Base-by-base conservation (phyloP, 1,140 invertebrate species). In the Amphibalanus amphitrite region DNA sequence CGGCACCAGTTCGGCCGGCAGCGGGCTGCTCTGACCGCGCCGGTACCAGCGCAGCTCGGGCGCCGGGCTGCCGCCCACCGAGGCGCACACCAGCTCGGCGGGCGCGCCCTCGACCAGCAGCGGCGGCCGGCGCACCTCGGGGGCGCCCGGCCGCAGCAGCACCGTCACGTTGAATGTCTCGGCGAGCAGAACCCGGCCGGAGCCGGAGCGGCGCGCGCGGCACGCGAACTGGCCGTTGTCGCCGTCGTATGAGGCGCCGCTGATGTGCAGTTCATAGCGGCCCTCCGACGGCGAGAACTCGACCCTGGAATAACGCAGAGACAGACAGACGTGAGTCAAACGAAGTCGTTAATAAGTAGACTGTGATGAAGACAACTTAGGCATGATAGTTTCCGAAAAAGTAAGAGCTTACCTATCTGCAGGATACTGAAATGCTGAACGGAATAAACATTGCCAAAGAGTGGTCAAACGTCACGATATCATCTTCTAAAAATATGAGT, bases 161-260 rank as follows among this genome's bases (percentile, higher is more conserved):
- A 96, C 92, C 8, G 91, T 93, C 69, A 96, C 82, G 68, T 87
- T 86, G 76, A 93, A 88, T 47, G 86, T 86, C 79, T 93, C 90
- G 71, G 88, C 87, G 81, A 93, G 90, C 28, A 93, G 82, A 77
- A 91, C 90, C 15, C 85, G 83, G 0, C 92, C 92, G 17, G 88
- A 91, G 20, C 91, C 90, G 30, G 85, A 87, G 29, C 88, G 88
- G 79, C 93, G 94, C 67, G 94, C 85, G 28, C 89, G 86, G 78
- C 93, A 96, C 81, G 93, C 91, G 81, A 95, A 95, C 74, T 88
- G 86, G 8, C 92, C 93, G 78, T 95, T 93, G 81, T 96, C 92
- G 0, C 90, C 83, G 76, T 90, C 90, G 81, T 95, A 95, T 28
- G 89, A 76, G 20, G 79, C 77, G 29, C 72, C 72, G 71, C 75